Percentiles rank a stretch among this genome's conserved stretches.
Evolutionary conservation across 2,113 vertebrate species (phyloP).

Genomic region (Lasiurus borealis): DNA sequence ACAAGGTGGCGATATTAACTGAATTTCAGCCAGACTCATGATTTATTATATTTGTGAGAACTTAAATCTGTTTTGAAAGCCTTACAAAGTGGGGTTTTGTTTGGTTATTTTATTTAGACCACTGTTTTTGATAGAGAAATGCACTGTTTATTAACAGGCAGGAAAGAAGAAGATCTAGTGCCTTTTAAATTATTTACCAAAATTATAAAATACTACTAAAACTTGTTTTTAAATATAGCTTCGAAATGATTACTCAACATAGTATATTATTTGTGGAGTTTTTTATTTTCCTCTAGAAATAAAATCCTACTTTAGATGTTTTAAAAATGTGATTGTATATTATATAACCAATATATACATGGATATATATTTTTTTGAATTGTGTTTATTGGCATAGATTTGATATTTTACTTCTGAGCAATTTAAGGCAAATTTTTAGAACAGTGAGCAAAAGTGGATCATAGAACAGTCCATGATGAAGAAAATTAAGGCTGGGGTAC

Average conservation of each 20-base stretch:
- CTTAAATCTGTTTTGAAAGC: constrained; percentile 44
- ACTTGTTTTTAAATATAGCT: constrained; percentile 21
- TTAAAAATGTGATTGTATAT: not conserved
- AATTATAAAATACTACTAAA: constrained; percentile 50
- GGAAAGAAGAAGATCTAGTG: not conserved
- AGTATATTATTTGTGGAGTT: constrained; percentile 26
- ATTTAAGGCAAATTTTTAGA: constrained; percentile 47
- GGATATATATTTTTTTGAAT: constrained; percentile 22
- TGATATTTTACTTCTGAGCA: constrained; percentile 59
- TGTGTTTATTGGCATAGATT: constrained; percentile 35
- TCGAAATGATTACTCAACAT: constrained; percentile 35
- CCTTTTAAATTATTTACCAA: constrained; percentile 35
- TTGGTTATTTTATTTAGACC: constrained; percentile 27
- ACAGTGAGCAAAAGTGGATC: not conserved
- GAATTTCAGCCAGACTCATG: constrained; percentile 27
- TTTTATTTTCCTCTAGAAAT: constrained; percentile 24
- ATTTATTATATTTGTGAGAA: constrained; percentile 9
- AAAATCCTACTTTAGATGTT: not conserved
- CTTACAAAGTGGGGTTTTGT: not conserved
- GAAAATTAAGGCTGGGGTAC: constrained; percentile 3
- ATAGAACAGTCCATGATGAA: not conserved
- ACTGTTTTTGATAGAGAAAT: constrained; percentile 32
- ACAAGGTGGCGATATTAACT: constrained; percentile 70
- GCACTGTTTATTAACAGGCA: constrained; percentile 19
- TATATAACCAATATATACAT: not conserved